These are phyloP conservation scores for Oncorhynchus nerka DNA, from an alignment of 2,113 vertebrate genomes.

Conservation along the genomic window DNA sequence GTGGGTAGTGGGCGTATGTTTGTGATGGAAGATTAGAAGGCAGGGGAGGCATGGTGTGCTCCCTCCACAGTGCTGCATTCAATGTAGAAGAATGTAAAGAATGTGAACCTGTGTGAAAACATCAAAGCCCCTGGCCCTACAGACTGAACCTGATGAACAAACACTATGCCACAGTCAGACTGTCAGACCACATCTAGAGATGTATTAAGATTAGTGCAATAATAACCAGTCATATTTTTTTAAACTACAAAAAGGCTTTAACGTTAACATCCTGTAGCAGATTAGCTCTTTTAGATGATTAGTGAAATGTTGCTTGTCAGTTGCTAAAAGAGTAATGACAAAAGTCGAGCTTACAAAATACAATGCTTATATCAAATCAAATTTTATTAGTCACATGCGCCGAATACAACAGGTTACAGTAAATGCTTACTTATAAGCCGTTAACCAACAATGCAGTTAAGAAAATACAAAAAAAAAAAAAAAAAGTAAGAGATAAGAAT, in stretches of 20 bases:
- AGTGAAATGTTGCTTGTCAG: constrained; percentile 2
- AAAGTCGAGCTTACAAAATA: constrained; percentile 41
- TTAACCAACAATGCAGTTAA: too few relatives aligned
- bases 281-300: neutral
- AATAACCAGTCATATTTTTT: neutral
- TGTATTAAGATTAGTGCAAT: neutral
- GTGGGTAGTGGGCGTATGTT: constrained; percentile 6
- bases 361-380: constrained; percentile 23
- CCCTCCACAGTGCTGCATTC: constrained; percentile 15
- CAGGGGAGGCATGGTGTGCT: constrained; percentile 8
- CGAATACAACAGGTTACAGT: too few relatives aligned
- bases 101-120: constrained; percentile 20
- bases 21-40: constrained; percentile 11
- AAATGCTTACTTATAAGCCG: too few relatives aligned
- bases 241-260: neutral
- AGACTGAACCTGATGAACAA: constrained; percentile 28
- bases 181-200: constrained; percentile 6
- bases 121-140: constrained; percentile 1
- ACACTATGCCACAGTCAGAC: neutral
- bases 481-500: too few relatives aligned
- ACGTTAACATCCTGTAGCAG: neutral
- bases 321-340: constrained; percentile 6
- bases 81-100: constrained; percentile 25
- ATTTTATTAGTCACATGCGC: too few relatives aligned
- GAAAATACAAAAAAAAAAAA: too few relatives aligned